These are phyloP conservation scores for Tinea pellionella DNA, from an alignment of 2,888 invertebrate species.

Conservation along the genomic window DNA sequence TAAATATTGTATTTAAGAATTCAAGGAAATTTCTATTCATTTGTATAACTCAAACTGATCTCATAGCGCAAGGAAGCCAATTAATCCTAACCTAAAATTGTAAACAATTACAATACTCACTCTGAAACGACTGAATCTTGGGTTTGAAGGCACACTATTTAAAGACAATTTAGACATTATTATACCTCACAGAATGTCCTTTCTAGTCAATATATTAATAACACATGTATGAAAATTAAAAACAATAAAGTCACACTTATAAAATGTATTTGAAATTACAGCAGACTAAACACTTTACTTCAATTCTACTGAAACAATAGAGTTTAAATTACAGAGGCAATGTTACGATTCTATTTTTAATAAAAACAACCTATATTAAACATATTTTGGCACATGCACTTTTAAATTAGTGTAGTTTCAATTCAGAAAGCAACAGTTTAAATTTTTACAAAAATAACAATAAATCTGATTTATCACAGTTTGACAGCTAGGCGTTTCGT, in stretches of 20 bases:
- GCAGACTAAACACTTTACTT: constrained; percentile 7
- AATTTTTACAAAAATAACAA: not conserved
- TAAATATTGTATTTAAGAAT: not conserved
- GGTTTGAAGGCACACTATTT: constrained; percentile 60
- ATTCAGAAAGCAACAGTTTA: not conserved
- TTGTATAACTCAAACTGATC: too few relatives aligned
- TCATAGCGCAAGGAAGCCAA: not conserved
- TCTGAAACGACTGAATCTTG: constrained; percentile 56
- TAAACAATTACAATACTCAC: constrained; percentile 32
- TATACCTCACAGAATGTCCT: constrained; percentile 19
- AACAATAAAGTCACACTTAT: constrained; percentile 2
- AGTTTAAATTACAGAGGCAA: constrained; percentile 34
- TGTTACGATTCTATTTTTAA: not conserved
- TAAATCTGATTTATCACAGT: constrained; percentile 4
- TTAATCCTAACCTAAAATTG: constrained; percentile 2
- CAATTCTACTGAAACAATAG: constrained; percentile 27
- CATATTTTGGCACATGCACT: not conserved
- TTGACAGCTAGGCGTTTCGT: constrained; percentile 35
- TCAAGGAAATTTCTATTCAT: not conserved
- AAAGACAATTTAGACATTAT: constrained; percentile 62
- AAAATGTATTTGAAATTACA: constrained; percentile 1
- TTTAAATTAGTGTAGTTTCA: not conserved
- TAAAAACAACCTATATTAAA: not conserved
- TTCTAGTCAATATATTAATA: constrained; percentile 6
- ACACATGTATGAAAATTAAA: not conserved